Conservation (phyloP, 2,888 invertebrate genomes). For the Amphipyra berbera region DNA sequence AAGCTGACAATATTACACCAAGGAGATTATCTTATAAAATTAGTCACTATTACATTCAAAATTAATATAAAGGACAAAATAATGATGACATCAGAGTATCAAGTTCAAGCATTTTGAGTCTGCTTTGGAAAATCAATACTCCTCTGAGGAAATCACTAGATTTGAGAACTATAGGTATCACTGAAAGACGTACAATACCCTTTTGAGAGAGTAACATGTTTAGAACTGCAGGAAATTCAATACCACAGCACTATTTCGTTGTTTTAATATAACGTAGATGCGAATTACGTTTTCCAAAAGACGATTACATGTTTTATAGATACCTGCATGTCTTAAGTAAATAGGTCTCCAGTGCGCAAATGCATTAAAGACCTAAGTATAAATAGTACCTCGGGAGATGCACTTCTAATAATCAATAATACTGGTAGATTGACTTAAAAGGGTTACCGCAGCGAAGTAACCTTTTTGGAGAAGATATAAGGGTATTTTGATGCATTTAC, state of each 20-base stretch:
- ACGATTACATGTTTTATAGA: background rate
- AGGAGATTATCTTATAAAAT: too few species aligned
- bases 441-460: background rate
- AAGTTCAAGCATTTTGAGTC: too few species aligned
- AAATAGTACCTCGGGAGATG: background rate
- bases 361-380: constrained; percentile 7
- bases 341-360: constrained; percentile 21
- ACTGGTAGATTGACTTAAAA: background rate
- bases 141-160: background rate
- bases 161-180: background rate
- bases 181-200: too few species aligned
- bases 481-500: constrained; percentile 2
- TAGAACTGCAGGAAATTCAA: background rate
- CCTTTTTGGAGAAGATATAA: background rate
- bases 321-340: background rate
- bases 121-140: background rate
- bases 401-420: constrained; percentile 12
- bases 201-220: background rate
- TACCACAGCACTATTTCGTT: background rate
- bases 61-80: too few species aligned
- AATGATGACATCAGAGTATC: too few species aligned
- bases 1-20: too few species aligned
- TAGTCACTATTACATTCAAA: too few species aligned
- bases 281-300: background rate
- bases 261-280: background rate